Percentiles rank a stretch among this genome's conserved stretches.
Evolutionary conservation across 1,140 invertebrate genomes (phyloP).

Genomic region (Lordiphosa collinella): DNA sequence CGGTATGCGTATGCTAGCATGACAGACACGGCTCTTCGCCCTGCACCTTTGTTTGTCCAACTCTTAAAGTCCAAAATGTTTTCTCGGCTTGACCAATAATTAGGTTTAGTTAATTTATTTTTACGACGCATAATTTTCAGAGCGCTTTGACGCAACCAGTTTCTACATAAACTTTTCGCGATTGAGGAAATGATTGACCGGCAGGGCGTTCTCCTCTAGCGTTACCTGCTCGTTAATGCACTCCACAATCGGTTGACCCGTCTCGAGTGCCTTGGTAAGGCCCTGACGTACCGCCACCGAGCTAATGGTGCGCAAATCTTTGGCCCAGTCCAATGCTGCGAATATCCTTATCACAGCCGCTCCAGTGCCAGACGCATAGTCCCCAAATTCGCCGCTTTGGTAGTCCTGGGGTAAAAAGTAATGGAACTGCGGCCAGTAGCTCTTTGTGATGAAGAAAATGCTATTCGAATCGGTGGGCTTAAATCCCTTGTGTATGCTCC

Average conservation of each 20-base stretch:
- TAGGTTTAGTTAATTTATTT: constrained; percentile 48
- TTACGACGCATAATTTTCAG: constrained; percentile 34
- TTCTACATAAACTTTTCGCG: constrained; percentile 78
- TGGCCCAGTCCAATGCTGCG: constrained; percentile 83
- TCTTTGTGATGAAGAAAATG: constrained; percentile 86
- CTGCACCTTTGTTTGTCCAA: constrained; percentile 40
- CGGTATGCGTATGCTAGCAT: no score
- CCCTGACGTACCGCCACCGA: constrained; percentile 83
- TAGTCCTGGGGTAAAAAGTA: constrained; percentile 89
- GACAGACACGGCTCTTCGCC: background rate
- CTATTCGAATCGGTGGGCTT: constrained; percentile 87
- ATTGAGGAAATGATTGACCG: constrained; percentile 81
- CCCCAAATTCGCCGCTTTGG: constrained; percentile 87
- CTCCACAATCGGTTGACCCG: constrained; percentile 80
- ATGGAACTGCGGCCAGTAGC: constrained; percentile 89
- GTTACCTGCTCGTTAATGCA: constrained; percentile 81
- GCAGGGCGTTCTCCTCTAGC: constrained; percentile 70
- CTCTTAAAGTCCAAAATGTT: constrained; percentile 8
- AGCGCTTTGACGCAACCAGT: constrained; percentile 19
- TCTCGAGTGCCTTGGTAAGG: constrained; percentile 81
- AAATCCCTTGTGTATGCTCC: constrained; percentile 85
- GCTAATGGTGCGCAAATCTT: constrained; percentile 83
- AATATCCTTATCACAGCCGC: constrained; percentile 85
- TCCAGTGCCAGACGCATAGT: constrained; percentile 84
- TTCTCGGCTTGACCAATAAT: constrained; percentile 46